Conservation (phyloP, 30 jellyfish, hydroid and myxozoan species). For the Aurelia sp. region DNA sequence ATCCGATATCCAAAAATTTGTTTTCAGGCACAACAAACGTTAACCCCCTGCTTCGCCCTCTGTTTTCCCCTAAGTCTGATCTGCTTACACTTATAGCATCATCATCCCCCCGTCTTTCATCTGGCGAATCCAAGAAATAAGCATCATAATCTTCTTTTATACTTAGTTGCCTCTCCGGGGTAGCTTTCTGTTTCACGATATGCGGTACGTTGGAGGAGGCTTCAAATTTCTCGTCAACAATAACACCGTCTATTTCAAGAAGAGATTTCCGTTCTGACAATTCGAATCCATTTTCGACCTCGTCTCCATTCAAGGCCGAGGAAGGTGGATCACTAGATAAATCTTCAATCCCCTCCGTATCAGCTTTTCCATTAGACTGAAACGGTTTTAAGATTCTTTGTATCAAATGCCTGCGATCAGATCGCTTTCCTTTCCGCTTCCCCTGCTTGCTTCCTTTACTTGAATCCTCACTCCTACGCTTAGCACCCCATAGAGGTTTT, state of each 20-base stretch:
- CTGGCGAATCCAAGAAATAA: not conserved
- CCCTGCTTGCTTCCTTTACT: slow-evolving; percentile 11
- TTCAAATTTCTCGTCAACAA: slow-evolving; percentile 1
- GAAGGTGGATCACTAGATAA: not conserved
- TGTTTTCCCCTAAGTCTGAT: slow-evolving; percentile 25
- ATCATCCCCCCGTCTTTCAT: not conserved
- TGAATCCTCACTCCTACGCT: slow-evolving; percentile 33
- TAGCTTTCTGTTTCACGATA: slow-evolving; percentile 56
- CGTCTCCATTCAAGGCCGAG: slow-evolving; percentile 18
- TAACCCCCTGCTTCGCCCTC: slow-evolving; percentile 1
- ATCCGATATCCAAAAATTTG: slow-evolving; percentile 11
- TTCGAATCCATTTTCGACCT: slow-evolving; percentile 8
- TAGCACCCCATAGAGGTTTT: slow-evolving; percentile 24
- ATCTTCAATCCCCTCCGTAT: not conserved
- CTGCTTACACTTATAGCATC: slow-evolving; percentile 39
- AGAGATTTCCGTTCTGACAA: slow-evolving; percentile 37
- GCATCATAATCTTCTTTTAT: not conserved
- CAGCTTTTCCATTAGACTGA: not conserved
- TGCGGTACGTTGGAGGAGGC: slow-evolving; percentile 32
- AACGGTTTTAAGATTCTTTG: slow-evolving; percentile 52
- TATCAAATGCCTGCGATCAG: slow-evolving; percentile 4
- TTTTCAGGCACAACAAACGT: slow-evolving; percentile 5
- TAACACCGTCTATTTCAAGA: slow-evolving; percentile 25
- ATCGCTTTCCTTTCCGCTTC: slow-evolving; percentile 1
- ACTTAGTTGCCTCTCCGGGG: slow-evolving; percentile 35